Conservation (phyloP, 2,888 invertebrate genomes). For the Cerastis rubricosa region DNA sequence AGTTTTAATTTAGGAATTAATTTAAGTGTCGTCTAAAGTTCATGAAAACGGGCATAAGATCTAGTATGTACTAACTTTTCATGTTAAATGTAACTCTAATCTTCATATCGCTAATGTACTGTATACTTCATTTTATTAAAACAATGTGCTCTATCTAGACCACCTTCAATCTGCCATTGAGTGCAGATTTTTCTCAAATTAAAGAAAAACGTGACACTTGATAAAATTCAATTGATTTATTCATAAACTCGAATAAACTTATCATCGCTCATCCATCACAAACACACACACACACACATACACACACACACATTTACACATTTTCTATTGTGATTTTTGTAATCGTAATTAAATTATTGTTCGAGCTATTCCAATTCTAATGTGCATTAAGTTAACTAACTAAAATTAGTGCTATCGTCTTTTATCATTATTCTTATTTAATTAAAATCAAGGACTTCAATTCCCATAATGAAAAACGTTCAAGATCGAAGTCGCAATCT, state of each 20-base stretch:
- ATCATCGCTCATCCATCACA: background rate
- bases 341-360: constrained; percentile 28
- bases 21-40: background rate
- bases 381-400: constrained; percentile 3
- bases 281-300: background rate
- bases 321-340: constrained; percentile 30
- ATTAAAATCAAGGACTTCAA: background rate
- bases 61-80: constrained; percentile 29
- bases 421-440: background rate
- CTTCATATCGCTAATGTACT: constrained; percentile 29
- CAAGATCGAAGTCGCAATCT: background rate
- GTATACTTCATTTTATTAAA: constrained; percentile 9
- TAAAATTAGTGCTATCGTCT: background rate
- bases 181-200: background rate
- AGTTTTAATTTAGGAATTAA: background rate
- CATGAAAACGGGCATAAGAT: constrained; percentile 8
- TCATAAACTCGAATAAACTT: background rate
- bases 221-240: background rate
- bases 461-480: background rate
- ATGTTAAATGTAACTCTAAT: constrained; percentile 25
- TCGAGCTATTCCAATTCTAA: constrained; percentile 21
- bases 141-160: background rate
- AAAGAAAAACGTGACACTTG: background rate
- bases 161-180: background rate
- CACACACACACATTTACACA: background rate